Base-by-base conservation (phyloP, 2,888 invertebrate genomes). In the Trichogramma evanescens region DNA sequence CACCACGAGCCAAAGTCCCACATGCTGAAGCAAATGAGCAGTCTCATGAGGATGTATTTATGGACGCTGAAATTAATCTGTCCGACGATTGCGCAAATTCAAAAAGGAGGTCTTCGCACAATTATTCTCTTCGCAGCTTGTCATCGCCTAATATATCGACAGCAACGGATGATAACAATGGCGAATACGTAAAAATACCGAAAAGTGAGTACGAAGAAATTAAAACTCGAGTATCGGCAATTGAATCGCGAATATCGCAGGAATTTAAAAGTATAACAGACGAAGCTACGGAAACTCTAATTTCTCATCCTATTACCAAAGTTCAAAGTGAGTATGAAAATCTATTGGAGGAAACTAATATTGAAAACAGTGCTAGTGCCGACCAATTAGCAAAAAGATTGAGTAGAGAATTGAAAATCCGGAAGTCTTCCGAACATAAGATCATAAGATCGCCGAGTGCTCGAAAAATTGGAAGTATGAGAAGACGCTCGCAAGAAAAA, bases 381-480 rank as follows among this genome's bases (percentile, higher is more conserved):
- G 89, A 90, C 70, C 84, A 87, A 64, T 77, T 91, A 62, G 89
- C 89, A 3, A 83, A 84, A 62, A 81, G 86, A 62, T 77, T 91
- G 49, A 88, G 88, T 68, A 84, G 85, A 70, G 89, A 89, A 73
- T 74, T 91, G 50, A 88, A 89, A 73, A 90, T 90, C 59, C 80
- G 89, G 60, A 83, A 86, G 50, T 88, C 85, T 61, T 81, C 82
- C 44, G 87, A 89, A 68, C 82, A 85, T 55, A 86, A 86, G 70
- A 82, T 89, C 6, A 87, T 90, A 63, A 79, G 89, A 65, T 91
- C 91, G 0, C 91, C 91, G 0, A 91, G 90, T 73, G 90, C 89
- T 2, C 81, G 91, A 55, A 91, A 89, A 81, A 91, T 91, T 61
- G 90, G 90, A 26, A 85, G 83, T 6, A 83, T 91, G 66, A 79